phyloP scores from a whole-genome alignment of 1,140 invertebrate genomes.

The Cotesia vestalis region DNA sequence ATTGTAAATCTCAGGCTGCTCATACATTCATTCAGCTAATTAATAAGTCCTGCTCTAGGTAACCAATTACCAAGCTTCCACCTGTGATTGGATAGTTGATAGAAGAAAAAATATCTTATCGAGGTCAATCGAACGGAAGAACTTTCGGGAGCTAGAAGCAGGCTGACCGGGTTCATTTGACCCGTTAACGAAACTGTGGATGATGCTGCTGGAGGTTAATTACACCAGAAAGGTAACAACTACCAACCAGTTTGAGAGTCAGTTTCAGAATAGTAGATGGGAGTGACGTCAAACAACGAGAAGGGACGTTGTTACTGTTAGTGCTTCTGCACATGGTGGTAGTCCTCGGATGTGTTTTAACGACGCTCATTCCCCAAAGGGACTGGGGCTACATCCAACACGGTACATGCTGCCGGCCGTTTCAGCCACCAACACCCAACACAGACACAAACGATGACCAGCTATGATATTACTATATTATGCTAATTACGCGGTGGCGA shows the following conservation, averaged over 20 bases:
- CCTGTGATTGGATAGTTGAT: not conserved
- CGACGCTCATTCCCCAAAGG: slow-evolving; percentile 39
- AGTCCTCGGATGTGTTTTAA: slow-evolving; percentile 42
- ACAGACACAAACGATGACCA: slow-evolving; percentile 7
- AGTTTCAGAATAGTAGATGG: not conserved
- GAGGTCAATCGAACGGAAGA: too few relatives aligned
- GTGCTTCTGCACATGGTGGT: slow-evolving; percentile 31
- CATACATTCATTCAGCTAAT: too few relatives aligned
- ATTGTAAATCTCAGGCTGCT: slow-evolving; percentile 29
- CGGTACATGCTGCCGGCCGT: slow-evolving; percentile 7
- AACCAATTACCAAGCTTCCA: not conserved
- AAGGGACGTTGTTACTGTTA: slow-evolving; percentile 9
- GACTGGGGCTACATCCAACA: slow-evolving; percentile 40
- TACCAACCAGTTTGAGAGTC: not conserved
- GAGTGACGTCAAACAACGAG: not conserved
- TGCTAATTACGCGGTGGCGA: slow-evolving; percentile 51
- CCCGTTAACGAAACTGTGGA: slow-evolving; percentile 20
- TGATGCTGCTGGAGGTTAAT: slow-evolving; percentile 43
- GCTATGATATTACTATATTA: slow-evolving; percentile 58
- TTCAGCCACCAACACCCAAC: slow-evolving; percentile 29
- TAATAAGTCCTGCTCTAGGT: too few relatives aligned
- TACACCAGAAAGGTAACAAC: slow-evolving; percentile 30
- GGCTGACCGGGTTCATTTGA: slow-evolving; percentile 23
- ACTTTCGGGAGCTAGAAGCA: not conserved
- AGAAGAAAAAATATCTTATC: not conserved